Base-by-base conservation (phyloP, 1,140 invertebrate species). In the Pteromalus puparum region DNA sequence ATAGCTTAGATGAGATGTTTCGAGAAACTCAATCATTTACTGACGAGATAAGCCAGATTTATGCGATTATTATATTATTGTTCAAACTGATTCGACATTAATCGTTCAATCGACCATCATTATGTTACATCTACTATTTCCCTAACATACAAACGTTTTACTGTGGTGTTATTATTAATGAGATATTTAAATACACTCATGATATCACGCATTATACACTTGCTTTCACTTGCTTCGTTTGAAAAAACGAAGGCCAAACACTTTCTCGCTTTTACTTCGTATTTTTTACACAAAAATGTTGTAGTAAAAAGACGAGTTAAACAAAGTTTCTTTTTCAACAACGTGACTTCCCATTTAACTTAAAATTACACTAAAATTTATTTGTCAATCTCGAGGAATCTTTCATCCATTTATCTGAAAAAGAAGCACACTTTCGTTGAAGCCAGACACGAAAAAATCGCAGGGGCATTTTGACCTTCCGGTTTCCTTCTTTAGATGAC, bases 91-190 rank as follows among this genome's bases (percentile, higher is more conserved):
- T 82, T 67, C n/a, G 38, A 82, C 75, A 81, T 61, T 3, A 84
- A 83, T n/a, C 70, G 46, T 85, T 82, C 67, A 65, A 85, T 38
- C 85, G 34, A 83, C 53, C 68, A 77, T 83, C 26, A 30, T 81
- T 78, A 83, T 83, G 53, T 75, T 83, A 86, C 82, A 84, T 83
- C 67, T 78, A 86, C 53, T 86, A 81, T 73, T 82, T 86, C 38
- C 77, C 82, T 86, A 84, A 77, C 81, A 78, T 81, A 86, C 79
- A 86, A 86, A 86, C 34, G 65, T 82, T 84, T 83, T 53, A 86
- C 65, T 83, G 81, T 72, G 81, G 77, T 83, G 83, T 87, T 87
- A 87, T 90, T 86, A 84, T 87, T 88, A 88, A 85, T 86, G 89
- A 87, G 86, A 86, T 86, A 88, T 89, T 87, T 82, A 87, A 85